Percentiles rank a stretch among this genome's conserved stretches.
Evolutionary conservation across 2,113 vertebrate species (phyloP).

Genomic region (Pseudonaja textilis): DNA sequence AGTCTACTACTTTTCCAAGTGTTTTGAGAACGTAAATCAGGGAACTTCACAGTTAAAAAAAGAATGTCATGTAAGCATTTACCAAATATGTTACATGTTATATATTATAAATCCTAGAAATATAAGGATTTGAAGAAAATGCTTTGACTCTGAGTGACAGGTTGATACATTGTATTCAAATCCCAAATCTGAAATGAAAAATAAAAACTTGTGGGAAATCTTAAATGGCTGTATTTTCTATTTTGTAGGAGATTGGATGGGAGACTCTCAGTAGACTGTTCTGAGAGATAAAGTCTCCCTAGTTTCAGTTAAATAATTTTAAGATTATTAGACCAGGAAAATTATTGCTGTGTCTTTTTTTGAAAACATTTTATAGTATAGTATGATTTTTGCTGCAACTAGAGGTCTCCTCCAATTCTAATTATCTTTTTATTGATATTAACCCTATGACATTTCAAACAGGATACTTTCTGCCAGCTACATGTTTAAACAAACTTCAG

Average conservation of each 20-base stretch:
- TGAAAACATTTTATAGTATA: not conserved
- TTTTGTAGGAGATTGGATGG: not conserved
- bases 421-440: not conserved
- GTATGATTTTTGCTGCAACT: not conserved
- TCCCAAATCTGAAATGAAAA: not conserved
- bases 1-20: not conserved
- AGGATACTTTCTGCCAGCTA: not conserved
- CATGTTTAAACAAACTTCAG: not conserved
- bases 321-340: not conserved
- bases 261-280: not conserved
- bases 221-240: not conserved
- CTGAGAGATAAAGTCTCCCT: not conserved
- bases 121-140: not conserved
- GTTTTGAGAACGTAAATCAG: not conserved
- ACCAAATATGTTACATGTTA: not conserved
- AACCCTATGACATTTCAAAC: not conserved
- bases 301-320: not conserved
- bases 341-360: not conserved
- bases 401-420: not conserved
- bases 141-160: not conserved
- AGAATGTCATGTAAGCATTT: not conserved
- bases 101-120: not conserved
- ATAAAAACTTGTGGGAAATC: not conserved
- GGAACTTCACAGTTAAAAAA: not conserved
- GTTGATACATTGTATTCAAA: not conserved